Percentiles rank a stretch among this genome's conserved stretches.
Conservation (phyloP, 30 jellyfish, hydroid and myxozoan species). For the Morbakka virulenta region DNA sequence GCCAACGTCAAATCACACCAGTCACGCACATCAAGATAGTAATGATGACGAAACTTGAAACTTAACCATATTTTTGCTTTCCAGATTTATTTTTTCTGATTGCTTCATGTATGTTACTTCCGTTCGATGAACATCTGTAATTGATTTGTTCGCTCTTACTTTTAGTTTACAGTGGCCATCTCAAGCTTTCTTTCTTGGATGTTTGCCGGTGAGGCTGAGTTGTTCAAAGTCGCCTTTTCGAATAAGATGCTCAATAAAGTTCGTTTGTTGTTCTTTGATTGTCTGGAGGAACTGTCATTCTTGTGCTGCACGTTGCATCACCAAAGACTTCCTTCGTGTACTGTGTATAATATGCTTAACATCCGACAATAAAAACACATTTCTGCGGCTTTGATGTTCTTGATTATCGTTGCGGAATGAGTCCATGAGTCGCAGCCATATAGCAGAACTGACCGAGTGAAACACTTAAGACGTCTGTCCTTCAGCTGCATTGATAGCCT, state of each 20-base stretch:
- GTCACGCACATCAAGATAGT: no score
- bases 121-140: no score
- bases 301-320: neutral
- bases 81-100: no score
- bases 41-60: no score
- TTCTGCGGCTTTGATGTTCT: neutral
- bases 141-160: no score
- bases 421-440: neutral
- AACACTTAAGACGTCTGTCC: neutral
- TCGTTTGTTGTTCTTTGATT: neutral
- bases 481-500: neutral
- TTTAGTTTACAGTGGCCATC: no score
- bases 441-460: neutral
- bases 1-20: no score
- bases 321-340: neutral
- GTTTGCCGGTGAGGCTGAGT: neutral
- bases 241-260: neutral
- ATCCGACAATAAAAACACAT: neutral
- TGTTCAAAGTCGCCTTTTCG: neutral
- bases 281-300: neutral
- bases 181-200: neutral
- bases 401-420: neutral
- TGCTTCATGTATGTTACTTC: no score
- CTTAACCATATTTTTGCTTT: no score
- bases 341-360: neutral